Evolutionary conservation across 2,888 invertebrate species (phyloP).

Genomic region (Melanargia galathea): DNA sequence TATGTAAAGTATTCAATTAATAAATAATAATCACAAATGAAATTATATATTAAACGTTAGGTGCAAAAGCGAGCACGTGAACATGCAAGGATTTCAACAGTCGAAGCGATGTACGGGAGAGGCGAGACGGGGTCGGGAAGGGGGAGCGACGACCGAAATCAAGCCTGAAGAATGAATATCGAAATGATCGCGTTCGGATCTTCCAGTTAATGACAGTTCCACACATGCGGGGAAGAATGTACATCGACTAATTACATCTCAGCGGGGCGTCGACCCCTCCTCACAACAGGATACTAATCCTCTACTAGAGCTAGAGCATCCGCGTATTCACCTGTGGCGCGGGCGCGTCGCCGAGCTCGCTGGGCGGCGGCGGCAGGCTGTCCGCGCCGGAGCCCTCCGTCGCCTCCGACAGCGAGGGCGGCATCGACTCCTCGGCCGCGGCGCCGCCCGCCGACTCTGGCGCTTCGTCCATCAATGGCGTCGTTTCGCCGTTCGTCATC

Average conservation of each 20-base stretch:
- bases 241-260: conserved; percentile 73
- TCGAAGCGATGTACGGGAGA: conserved; percentile 47
- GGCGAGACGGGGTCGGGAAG: conserved; percentile 50
- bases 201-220: conserved; percentile 68
- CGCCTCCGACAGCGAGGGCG: conserved; percentile 21
- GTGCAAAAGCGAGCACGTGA: conserved; percentile 47
- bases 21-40: background rate
- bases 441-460: conserved; percentile 16
- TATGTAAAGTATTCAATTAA: background rate
- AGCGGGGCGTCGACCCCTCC: conserved; percentile 62
- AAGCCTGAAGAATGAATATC: conserved; percentile 46
- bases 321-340: conserved; percentile 75
- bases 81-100: conserved; percentile 43
- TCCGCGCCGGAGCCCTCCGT: conserved; percentile 41
- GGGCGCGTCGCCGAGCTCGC: conserved; percentile 42
- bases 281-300: conserved; percentile 68
- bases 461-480: conserved; percentile 22
- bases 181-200: conserved; percentile 58
- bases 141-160: conserved; percentile 43
- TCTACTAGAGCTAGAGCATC: conserved; percentile 72
- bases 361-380: conserved; percentile 51
- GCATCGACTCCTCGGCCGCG: conserved; percentile 18
- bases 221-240: conserved; percentile 72
- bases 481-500: conserved; percentile 31
- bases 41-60: conserved; percentile 4